These are phyloP conservation scores for Pachyrhynchus sulphureomaculatus DNA, from an alignment of 1,140 invertebrate species.

Conservation along the genomic window DNA sequence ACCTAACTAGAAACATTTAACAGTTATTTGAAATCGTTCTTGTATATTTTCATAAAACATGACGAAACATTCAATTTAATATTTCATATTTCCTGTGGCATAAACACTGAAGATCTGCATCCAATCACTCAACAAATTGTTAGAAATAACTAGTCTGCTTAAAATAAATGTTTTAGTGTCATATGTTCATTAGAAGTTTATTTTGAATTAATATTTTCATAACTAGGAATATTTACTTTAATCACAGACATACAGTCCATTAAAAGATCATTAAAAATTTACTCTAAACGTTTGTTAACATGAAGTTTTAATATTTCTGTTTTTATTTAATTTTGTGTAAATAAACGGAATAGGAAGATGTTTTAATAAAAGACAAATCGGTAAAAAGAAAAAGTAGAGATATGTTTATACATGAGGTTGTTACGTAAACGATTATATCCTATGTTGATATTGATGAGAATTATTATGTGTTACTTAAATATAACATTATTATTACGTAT, in stretches of 20 bases:
- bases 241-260: constrained; percentile 33
- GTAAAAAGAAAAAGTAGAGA: constrained; percentile 27
- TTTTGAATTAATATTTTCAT: constrained; percentile 40
- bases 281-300: constrained; percentile 19
- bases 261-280: constrained; percentile 34
- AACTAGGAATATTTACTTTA: constrained; percentile 36
- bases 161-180: constrained; percentile 41
- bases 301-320: constrained; percentile 19
- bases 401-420: constrained; percentile 15
- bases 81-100: constrained; percentile 34
- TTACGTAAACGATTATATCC: constrained; percentile 33
- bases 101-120: constrained; percentile 34
- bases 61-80: constrained; percentile 35
- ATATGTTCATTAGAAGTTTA: constrained; percentile 37
- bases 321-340: constrained; percentile 28
- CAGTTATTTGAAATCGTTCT: background rate
- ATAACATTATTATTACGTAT: constrained; percentile 25
- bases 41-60: constrained; percentile 5
- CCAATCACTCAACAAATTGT: constrained; percentile 35
- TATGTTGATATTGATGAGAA: constrained; percentile 25
- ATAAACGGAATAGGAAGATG: constrained; percentile 27
- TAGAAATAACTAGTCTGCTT: constrained; percentile 32
- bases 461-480: constrained; percentile 35
- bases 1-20: background rate
- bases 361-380: constrained; percentile 34